These are phyloP conservation scores for Cephonodes hylas DNA, from an alignment of 2,888 invertebrate species.

Conservation along the genomic window DNA sequence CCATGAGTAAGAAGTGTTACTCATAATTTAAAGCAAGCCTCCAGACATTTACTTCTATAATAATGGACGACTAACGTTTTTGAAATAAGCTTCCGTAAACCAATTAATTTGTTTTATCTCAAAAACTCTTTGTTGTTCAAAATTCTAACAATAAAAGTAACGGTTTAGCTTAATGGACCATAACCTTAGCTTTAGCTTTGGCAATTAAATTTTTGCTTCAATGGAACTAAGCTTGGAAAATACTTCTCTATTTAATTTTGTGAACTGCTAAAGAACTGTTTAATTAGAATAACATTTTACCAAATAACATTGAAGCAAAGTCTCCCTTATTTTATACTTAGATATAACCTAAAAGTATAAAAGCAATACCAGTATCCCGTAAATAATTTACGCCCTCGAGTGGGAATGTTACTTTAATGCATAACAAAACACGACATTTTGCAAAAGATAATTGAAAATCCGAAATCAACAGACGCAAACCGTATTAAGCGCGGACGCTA, in stretches of 20 bases:
- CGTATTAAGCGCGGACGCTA: constrained; percentile 32
- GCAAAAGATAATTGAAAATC: constrained; percentile 34
- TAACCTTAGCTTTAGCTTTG: constrained; percentile 46
- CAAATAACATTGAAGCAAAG: not conserved
- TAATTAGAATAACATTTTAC: too few species aligned
- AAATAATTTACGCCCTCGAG: not conserved
- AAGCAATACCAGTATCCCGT: not conserved
- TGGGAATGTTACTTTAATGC: constrained; percentile 15
- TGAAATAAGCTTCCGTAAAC: constrained; percentile 43
- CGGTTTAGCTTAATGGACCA: constrained; percentile 62
- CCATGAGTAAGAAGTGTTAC: too few species aligned
- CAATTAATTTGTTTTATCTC: constrained; percentile 68
- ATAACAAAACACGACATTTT: constrained; percentile 19
- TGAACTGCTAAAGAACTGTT: not conserved
- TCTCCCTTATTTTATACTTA: not conserved
- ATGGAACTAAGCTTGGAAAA: not conserved
- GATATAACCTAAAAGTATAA: not conserved
- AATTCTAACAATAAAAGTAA: constrained; percentile 59
- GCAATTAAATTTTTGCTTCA: constrained; percentile 49
- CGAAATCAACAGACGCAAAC: constrained; percentile 38
- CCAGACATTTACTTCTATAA: constrained; percentile 42
- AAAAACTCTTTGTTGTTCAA: constrained; percentile 58
- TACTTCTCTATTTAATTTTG: not conserved
- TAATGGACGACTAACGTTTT: constrained; percentile 48
- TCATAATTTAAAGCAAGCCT: constrained; percentile 36